phyloP scores from a whole-genome alignment of 2,888 invertebrate species.

The Craniophora ligustri region DNA sequence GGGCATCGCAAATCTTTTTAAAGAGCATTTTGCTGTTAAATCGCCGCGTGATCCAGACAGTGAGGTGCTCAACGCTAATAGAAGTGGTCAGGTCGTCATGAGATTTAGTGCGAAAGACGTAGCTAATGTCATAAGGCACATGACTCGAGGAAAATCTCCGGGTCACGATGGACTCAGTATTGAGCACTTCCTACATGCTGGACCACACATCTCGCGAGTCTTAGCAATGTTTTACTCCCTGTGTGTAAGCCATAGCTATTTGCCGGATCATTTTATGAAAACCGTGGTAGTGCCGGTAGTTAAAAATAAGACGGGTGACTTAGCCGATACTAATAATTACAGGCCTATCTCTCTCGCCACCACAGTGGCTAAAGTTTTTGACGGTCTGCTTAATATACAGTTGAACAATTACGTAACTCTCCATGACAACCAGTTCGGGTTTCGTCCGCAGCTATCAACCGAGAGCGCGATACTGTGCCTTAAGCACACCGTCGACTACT shows the following conservation, averaged over 20 bases:
- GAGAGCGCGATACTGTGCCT: neutral
- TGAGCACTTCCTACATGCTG: neutral
- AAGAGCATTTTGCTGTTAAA: too few species aligned
- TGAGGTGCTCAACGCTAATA: slow-evolving; percentile 1
- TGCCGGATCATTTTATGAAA: neutral
- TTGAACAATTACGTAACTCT: neutral
- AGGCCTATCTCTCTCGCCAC: neutral
- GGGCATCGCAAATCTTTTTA: too few species aligned
- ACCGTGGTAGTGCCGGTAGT: neutral
- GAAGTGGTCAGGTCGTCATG: neutral
- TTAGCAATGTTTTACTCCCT: neutral
- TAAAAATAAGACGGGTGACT: neutral
- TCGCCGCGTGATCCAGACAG: neutral
- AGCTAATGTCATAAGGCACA: neutral
- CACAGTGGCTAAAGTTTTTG: neutral
- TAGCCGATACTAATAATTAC: neutral
- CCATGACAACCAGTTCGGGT: neutral
- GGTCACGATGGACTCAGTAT: neutral
- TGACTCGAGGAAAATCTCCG: slow-evolving; percentile 1
- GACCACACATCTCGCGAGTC: neutral
- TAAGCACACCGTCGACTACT: neutral
- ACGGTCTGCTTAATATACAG: neutral
- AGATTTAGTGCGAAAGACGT: slow-evolving; percentile 2
- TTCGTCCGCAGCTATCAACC: neutral
- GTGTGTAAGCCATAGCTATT: neutral